Conservation (phyloP, 2,797 vertebrate species). For the Pelochelys cantorii region DNA sequence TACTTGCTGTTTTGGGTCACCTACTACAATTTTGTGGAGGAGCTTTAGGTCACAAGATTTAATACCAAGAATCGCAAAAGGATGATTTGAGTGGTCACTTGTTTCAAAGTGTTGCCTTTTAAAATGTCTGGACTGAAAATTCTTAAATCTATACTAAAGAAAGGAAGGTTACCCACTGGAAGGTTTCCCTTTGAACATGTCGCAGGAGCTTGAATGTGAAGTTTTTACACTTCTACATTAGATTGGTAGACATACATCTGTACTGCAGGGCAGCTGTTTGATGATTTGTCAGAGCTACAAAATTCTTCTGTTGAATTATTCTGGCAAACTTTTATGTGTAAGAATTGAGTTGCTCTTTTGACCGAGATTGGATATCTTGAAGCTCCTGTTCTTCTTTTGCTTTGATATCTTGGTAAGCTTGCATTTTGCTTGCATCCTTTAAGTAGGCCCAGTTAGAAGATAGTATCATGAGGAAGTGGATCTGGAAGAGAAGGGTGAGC, state of each 20-base stretch:
- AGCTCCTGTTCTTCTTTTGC: conserved; percentile 99
- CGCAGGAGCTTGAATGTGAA: conserved; percentile 87
- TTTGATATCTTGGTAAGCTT: conserved; percentile 99
- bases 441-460: conserved; percentile 99
- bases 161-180: conserved; percentile 77
- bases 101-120: conserved; percentile 83
- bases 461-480: conserved; percentile 99
- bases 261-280: conserved; percentile 85
- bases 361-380: conserved; percentile 98
- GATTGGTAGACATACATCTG: conserved; percentile 88
- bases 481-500: conserved; percentile 99
- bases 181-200: conserved; percentile 81
- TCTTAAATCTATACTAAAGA: conserved; percentile 76
- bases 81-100: conserved; percentile 60
- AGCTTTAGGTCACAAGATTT: not conserved
- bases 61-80: conserved; percentile 43
- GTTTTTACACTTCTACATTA: conserved; percentile 86
- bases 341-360: conserved; percentile 99
- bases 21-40: not conserved
- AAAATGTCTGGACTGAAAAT: conserved; percentile 79
- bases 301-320: conserved; percentile 84
- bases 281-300: conserved; percentile 87
- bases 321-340: conserved; percentile 91
- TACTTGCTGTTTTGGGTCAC: conserved; percentile 35
- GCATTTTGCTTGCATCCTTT: conserved; percentile 99